These are phyloP conservation scores for Phasia obesa DNA, from an alignment of 2,888 invertebrate genomes.

Conservation along the genomic window DNA sequence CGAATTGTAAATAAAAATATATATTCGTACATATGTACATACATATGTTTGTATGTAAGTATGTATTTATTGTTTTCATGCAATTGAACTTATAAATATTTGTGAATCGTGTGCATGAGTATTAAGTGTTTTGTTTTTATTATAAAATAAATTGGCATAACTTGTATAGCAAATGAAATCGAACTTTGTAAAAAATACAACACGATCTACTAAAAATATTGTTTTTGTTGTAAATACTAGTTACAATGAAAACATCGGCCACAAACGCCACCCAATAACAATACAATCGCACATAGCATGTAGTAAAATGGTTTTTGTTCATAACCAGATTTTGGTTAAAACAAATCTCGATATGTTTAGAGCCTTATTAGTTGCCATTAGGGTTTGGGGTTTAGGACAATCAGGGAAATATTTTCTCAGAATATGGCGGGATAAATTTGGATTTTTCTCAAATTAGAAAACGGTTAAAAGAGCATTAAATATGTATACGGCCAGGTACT, in stretches of 20 bases:
- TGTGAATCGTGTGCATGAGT: constrained; percentile 35
- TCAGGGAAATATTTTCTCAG: not conserved
- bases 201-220: constrained; percentile 11
- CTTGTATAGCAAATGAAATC: constrained; percentile 16
- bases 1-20: not conserved
- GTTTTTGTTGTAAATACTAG: constrained; percentile 20
- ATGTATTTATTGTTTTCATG: constrained; percentile 53
- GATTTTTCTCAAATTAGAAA: not conserved
- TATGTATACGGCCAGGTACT: too few species aligned
- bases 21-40: too few species aligned
- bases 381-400: not conserved
- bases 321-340: constrained; percentile 42
- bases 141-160: constrained; percentile 47
- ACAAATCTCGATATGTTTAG: constrained; percentile 40
- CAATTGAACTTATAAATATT: constrained; percentile 54
- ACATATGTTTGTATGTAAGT: too few species aligned
- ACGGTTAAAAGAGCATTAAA: too few species aligned
- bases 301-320: constrained; percentile 14
- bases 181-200: constrained; percentile 1
- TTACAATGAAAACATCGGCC: constrained; percentile 27
- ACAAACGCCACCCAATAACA: constrained; percentile 52
- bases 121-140: constrained; percentile 9
- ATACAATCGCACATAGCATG: constrained; percentile 5
- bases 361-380: constrained; percentile 23
- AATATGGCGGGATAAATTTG: too few species aligned